Evolutionary conservation across 2,113 vertebrate genomes (phyloP).

Genomic region (Phalacrocorax pelagicus): DNA sequence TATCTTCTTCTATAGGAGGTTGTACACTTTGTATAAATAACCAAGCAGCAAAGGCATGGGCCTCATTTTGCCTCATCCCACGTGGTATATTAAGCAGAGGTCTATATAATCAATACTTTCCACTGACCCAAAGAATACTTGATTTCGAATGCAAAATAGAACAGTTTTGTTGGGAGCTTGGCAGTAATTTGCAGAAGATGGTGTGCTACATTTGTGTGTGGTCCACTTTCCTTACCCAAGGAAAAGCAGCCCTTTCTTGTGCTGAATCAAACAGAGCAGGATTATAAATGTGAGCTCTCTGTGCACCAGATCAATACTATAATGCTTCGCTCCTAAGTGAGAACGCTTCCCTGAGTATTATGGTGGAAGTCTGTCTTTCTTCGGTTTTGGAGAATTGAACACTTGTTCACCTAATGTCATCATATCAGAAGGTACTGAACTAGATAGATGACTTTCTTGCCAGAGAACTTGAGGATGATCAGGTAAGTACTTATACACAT

Average conservation of each 20-base stretch:
- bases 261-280: neutral
- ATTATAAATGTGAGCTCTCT: neutral
- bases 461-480: neutral
- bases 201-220: neutral
- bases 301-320: neutral
- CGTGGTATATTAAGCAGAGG: neutral
- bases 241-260: neutral
- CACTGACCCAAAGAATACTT: neutral
- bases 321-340: neutral
- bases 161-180: neutral
- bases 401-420: neutral
- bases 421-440: neutral
- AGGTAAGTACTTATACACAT: neutral
- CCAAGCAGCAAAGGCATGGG: neutral
- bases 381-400: neutral
- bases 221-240: neutral
- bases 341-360: neutral
- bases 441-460: neutral
- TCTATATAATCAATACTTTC: neutral
- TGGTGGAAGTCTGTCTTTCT: neutral
- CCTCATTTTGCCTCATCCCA: neutral
- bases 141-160: neutral
- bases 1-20: neutral
- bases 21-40: neutral
- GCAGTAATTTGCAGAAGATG: neutral